Evolutionary conservation across 2,888 invertebrate genomes (phyloP), one percentile per base, ranked within the genome.

Genomic region (Drosophila infuscata): DNA sequence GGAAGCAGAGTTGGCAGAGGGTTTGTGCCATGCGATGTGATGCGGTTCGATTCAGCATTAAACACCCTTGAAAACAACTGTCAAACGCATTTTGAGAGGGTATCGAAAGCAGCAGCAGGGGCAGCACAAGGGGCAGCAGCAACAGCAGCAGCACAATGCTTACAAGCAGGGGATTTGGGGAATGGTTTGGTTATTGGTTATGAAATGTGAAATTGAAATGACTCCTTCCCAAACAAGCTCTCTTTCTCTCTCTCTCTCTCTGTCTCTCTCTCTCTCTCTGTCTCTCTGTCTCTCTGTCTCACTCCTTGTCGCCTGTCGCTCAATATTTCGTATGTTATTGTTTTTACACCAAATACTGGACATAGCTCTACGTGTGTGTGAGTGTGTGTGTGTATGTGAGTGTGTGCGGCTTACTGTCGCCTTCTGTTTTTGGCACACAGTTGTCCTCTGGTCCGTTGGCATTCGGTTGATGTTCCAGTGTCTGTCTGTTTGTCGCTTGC

Each of bases 21-120:
- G 30, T 43, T 57, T 41, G n/a, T 29, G 54, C 25, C 2, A 9
- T 35, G 25, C 32, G n/a, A 51, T 48, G 68, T 54, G 69, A 32
- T 69, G 29, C 57, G 20, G 46, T 30, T 60, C 32, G 30, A 30
- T 41, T 80, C 52, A 60, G 76, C 74, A 70, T 76, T 76, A 89
- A 88, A 90, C 91, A 90, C 91, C 90, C 91, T 90, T 90, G 90
- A 88, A 89, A 90, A 84, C 79, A 90, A 91, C 90, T 91, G 91
- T 90, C 91, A 91, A 91, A 89, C 81, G 84, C 88, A 90, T 89
- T 88, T 76, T 58, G 66, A 76, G 74, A 76, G 86, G 69, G 65
- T 70, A 74, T 76, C 73, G 68, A 57, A 64, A 68, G 65, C 83
- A 70, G 72, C 43, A 20, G 43, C 43, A 38, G 7, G 8, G 3